Conservation (phyloP, 2,888 invertebrate genomes). For the Torymus tubicola region DNA sequence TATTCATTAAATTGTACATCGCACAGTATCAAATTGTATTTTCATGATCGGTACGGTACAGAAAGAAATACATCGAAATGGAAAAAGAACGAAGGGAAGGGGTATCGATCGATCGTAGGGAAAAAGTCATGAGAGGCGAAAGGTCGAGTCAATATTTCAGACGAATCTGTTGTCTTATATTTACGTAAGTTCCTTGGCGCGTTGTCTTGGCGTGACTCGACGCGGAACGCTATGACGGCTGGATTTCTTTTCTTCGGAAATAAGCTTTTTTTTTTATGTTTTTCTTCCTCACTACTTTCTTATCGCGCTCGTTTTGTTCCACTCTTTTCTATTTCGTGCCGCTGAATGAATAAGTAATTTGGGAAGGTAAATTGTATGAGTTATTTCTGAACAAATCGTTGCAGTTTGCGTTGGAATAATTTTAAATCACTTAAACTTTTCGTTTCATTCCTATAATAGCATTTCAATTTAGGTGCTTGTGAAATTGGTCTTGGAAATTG, state of each 20-base stretch:
- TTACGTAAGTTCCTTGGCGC: slow-evolving; percentile 33
- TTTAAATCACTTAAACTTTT: no score
- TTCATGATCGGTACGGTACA: no score
- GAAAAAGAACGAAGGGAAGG: background rate
- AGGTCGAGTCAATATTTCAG: slow-evolving; percentile 32
- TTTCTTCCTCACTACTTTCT: background rate
- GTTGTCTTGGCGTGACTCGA: slow-evolving; percentile 34
- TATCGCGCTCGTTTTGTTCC: background rate
- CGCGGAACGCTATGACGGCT: background rate
- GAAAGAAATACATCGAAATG: no score
- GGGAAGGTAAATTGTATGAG: background rate
- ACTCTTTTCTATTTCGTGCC: background rate
- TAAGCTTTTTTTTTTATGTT: slow-evolving; percentile 8
- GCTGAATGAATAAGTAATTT: slow-evolving; percentile 29
- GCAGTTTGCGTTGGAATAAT: no score
- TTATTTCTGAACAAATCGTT: slow-evolving; percentile 2
- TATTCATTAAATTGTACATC: no score
- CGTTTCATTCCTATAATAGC: no score
- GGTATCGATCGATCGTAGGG: background rate
- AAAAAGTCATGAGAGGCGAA: slow-evolving; percentile 29
- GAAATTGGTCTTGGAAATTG: no score
- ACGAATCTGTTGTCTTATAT: slow-evolving; percentile 42
- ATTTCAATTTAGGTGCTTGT: no score
- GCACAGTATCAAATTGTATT: no score
- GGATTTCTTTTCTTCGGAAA: slow-evolving; percentile 7